phyloP scores from a whole-genome alignment of 1,140 invertebrate genomes.

The Musca domestica region DNA sequence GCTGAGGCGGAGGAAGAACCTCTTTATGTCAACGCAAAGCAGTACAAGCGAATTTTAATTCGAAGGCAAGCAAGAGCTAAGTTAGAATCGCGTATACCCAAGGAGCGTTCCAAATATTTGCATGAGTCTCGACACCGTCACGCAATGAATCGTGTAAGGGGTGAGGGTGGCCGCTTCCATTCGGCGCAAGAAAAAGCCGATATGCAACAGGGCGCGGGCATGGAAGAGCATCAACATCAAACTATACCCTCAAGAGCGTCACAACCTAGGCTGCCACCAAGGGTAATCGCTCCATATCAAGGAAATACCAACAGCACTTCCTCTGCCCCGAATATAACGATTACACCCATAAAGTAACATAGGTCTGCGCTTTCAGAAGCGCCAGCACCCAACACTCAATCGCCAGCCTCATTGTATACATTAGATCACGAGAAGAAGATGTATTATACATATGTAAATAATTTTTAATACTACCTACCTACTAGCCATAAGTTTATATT shows the following conservation, averaged over 20 bases:
- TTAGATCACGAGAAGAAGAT: neutral
- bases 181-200: slow-evolving; percentile 60
- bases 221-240: slow-evolving; percentile 8
- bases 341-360: slow-evolving; percentile 46
- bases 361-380: neutral
- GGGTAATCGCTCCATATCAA: slow-evolving; percentile 51
- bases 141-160: slow-evolving; percentile 95
- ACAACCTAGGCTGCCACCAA: slow-evolving; percentile 37
- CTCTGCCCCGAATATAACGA: slow-evolving; percentile 45
- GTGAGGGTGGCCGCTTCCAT: slow-evolving; percentile 94
- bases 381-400: neutral
- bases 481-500: slow-evolving; percentile 15
- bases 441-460: slow-evolving; percentile 4
- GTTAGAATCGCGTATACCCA: slow-evolving; percentile 92
- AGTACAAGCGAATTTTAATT: slow-evolving; percentile 91
- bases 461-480: neutral
- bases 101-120: slow-evolving; percentile 98
- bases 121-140: slow-evolving; percentile 97
- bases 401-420: neutral
- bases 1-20: slow-evolving; percentile 85
- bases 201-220: neutral
- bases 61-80: slow-evolving; percentile 86
- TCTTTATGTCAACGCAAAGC: slow-evolving; percentile 97
- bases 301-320: neutral
- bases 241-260: slow-evolving; percentile 27